Evolutionary conservation across 2,113 vertebrate species (phyloP).

Genomic region (Pogona vitticeps): DNA sequence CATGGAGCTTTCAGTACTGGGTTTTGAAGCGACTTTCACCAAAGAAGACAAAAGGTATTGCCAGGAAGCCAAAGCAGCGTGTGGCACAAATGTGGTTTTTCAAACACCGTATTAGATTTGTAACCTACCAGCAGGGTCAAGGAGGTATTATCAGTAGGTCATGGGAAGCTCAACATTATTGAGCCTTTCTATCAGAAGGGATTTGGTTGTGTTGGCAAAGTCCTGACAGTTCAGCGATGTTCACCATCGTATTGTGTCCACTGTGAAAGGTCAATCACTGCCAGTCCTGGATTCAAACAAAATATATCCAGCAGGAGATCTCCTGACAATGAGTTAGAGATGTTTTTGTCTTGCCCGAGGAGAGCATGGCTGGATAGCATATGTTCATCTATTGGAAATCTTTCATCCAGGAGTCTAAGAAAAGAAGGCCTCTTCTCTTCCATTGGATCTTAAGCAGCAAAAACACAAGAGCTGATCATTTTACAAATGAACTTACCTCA

Average conservation of each 20-base stretch:
- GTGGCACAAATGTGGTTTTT: slow-evolving; percentile 17
- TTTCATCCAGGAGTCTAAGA: slow-evolving; percentile 31
- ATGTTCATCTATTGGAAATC: slow-evolving; percentile 45
- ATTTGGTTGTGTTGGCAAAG: slow-evolving; percentile 61
- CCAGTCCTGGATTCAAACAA: slow-evolving; percentile 28
- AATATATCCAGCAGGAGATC: slow-evolving; percentile 43
- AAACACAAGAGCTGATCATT: background rate
- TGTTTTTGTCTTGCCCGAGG: slow-evolving; percentile 50
- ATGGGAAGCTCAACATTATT: slow-evolving; percentile 46
- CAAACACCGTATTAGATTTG: slow-evolving; percentile 29
- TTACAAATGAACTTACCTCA: background rate
- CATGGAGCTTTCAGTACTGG: slow-evolving; percentile 7
- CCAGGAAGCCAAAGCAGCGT: slow-evolving; percentile 34
- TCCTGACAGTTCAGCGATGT: slow-evolving; percentile 40
- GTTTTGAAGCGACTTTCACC: slow-evolving; percentile 20
- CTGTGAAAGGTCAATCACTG: slow-evolving; percentile 61
- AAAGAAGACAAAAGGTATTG: slow-evolving; percentile 35
- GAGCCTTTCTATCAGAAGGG: slow-evolving; percentile 56
- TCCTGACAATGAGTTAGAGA: slow-evolving; percentile 52
- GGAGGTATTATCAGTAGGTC: slow-evolving; percentile 32
- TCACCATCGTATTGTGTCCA: slow-evolving; percentile 43
- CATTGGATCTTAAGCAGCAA: slow-evolving; percentile 38
- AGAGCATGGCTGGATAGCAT: slow-evolving; percentile 41
- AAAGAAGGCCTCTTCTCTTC: slow-evolving; percentile 33
- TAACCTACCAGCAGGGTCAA: slow-evolving; percentile 37